Conservation (phyloP, 2,113 vertebrate genomes). For the Colinus virginianus region DNA sequence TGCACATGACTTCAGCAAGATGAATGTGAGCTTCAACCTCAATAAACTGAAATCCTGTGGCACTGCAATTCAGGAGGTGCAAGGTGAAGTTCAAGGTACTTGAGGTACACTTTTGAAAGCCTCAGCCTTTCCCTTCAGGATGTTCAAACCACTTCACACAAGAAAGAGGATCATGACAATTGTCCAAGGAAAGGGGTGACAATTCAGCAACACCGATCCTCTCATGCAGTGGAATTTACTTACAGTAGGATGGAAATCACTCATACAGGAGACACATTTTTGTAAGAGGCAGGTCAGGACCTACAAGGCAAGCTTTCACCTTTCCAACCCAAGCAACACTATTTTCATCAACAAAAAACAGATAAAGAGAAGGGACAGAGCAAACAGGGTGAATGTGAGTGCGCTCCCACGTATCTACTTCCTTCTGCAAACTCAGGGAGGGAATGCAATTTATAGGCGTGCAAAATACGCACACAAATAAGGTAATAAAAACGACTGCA, state of each 20-base stretch:
- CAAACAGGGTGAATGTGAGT: neutral
- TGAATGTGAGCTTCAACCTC: neutral
- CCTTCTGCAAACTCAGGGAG: neutral
- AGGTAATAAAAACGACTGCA: neutral
- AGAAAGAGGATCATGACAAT: neutral
- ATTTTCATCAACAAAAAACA: neutral
- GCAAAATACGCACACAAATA: neutral
- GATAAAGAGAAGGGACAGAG: neutral
- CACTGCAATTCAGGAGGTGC: neutral
- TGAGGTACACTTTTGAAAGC: neutral
- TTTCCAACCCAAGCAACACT: neutral
- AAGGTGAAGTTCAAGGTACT: neutral
- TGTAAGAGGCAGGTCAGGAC: neutral
- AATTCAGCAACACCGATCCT: neutral
- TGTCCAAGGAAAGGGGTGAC: neutral
- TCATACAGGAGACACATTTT: neutral
- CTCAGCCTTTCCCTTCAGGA: neutral
- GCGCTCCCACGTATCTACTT: accelerated
- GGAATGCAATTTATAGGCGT: accelerated
- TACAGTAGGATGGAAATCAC: neutral
- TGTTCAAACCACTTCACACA: accelerated
- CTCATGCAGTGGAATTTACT: accelerated
- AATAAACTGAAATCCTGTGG: neutral
- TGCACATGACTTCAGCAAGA: neutral
- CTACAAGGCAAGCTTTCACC: neutral